Percentiles rank a stretch among this genome's conserved stretches.
These are phyloP conservation scores for Poliocrania exsul DNA, from an alignment of 2,797 vertebrate species.

Conservation along the genomic window DNA sequence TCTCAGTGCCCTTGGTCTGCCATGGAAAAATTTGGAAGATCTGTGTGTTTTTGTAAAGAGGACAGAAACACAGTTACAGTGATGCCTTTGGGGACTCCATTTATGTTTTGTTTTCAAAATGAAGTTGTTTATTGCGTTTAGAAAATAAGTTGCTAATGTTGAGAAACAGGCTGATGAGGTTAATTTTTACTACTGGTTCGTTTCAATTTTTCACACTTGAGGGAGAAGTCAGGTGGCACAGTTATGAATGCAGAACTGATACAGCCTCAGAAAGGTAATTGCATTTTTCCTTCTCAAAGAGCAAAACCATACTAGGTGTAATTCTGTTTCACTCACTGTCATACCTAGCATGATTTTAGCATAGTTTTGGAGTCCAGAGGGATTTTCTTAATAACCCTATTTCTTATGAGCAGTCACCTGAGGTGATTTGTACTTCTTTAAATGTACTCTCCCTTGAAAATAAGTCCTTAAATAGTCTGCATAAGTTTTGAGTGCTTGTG, in stretches of 20 bases:
- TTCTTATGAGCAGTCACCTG: not conserved
- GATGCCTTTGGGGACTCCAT: not conserved
- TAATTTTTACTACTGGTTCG: not conserved
- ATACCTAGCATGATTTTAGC: not conserved
- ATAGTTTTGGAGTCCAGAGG: not conserved
- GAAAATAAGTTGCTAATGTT: not conserved
- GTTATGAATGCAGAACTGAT: not conserved
- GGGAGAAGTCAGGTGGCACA: constrained; percentile 10
- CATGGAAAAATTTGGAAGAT: not conserved
- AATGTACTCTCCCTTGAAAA: not conserved
- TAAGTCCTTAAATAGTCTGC: not conserved
- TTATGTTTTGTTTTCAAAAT: not conserved
- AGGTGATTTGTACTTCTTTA: not conserved
- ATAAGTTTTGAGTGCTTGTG: not conserved
- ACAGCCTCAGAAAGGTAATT: not conserved
- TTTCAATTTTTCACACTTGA: not conserved
- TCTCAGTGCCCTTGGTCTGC: not conserved
- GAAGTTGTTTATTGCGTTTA: not conserved
- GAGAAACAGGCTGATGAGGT: not conserved
- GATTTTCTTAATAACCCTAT: not conserved
- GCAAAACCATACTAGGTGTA: not conserved
- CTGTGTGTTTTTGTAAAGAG: not conserved
- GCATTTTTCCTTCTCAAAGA: not conserved
- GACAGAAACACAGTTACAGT: not conserved
- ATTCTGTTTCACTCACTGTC: not conserved